A percentile compares a stretch with the other conserved stretches of the same genome.
Conservation (phyloP, 2,113 vertebrate genomes). For the Passer domesticus region DNA sequence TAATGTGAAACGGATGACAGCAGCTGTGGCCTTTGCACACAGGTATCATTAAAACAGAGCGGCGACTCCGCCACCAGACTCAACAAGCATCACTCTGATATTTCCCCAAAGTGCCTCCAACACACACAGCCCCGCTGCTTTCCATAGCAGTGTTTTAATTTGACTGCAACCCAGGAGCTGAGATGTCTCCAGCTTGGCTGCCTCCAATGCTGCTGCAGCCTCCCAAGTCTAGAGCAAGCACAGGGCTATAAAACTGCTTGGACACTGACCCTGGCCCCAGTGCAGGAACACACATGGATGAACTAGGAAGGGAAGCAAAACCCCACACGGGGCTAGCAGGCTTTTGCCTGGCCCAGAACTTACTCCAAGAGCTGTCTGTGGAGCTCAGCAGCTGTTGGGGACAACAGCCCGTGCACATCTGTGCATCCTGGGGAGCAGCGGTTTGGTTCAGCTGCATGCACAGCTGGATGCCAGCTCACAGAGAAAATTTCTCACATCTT, state of each 20-base stretch:
- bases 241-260: not conserved
- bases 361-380: fast-evolving
- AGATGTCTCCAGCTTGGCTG: not conserved
- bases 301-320: not conserved
- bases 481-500: not conserved
- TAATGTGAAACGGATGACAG: constrained; percentile 40
- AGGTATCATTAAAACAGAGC: constrained; percentile 38
- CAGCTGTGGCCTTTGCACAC: constrained; percentile 40
- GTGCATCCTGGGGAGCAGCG: not conserved
- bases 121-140: fast-evolving
- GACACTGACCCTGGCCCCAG: not conserved
- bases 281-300: fast-evolving
- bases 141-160: not conserved
- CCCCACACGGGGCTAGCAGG: fast-evolving
- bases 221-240: not conserved
- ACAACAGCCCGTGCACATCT: not conserved
- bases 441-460: not conserved
- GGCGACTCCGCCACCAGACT: not conserved
- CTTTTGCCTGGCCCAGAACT: not conserved
- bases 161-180: not conserved
- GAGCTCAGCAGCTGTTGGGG: not conserved
- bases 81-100: not conserved
- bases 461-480: not conserved
- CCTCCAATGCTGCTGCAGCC: not conserved
- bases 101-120: not conserved